These are phyloP conservation scores for Nycticebus coucang DNA, from an alignment of 2,113 vertebrate genomes.

Conservation along the genomic window DNA sequence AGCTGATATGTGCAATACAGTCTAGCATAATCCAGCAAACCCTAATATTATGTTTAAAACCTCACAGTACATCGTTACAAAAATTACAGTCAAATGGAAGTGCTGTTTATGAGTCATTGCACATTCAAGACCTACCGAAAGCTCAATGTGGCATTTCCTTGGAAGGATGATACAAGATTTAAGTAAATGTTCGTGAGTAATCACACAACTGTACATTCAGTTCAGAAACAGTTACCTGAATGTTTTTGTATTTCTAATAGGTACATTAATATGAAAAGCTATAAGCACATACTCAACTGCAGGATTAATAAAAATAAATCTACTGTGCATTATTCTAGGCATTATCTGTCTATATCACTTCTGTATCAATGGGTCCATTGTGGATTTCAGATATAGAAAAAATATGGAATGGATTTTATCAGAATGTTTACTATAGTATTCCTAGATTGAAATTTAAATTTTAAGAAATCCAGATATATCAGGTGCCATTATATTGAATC, in stretches of 20 bases:
- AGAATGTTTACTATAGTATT: not conserved
- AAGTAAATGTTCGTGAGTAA: conserved; percentile 40
- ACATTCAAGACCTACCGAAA: not conserved
- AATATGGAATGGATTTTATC: not conserved
- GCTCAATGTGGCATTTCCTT: conserved; percentile 16
- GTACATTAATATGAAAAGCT: not conserved
- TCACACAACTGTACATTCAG: conserved; percentile 31
- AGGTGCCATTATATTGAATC: not conserved
- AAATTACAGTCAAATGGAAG: not conserved
- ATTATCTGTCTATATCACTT: not conserved
- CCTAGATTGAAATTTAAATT: not conserved
- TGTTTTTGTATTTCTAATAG: conserved; percentile 24
- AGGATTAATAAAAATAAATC: conserved; percentile 48
- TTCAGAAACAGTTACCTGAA: not conserved
- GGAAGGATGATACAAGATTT: conserved; percentile 16
- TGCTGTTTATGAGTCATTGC: not conserved
- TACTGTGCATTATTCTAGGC: not conserved
- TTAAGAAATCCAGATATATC: not conserved
- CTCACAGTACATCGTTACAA: not conserved
- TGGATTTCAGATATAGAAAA: conserved; percentile 15
- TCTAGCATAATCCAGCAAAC: not conserved
- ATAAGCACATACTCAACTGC: conserved; percentile 40
- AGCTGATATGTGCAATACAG: not conserved
- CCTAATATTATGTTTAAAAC: not conserved
- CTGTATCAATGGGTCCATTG: not conserved